A percentile compares a stretch with the other conserved stretches of the same genome.
phyloP scores from a whole-genome alignment of 1,140 invertebrate species.

The Scaptomyza montana region DNA sequence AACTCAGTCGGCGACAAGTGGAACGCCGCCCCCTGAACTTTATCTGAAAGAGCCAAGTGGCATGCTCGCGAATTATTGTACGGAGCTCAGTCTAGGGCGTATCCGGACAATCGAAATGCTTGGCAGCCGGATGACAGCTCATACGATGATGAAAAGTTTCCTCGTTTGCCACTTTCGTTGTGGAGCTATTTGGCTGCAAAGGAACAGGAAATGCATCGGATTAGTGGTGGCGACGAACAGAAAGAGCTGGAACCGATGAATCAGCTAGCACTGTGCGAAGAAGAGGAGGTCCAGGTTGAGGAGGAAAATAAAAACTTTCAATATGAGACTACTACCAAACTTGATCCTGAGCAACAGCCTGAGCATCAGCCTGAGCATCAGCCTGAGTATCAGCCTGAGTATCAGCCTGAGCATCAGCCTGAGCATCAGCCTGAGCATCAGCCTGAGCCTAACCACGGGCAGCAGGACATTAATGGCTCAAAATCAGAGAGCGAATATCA shows the following conservation, averaged over 20 bases:
- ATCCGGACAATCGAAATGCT: neutral
- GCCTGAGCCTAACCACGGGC: neutral
- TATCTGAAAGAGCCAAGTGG: constrained; percentile 45
- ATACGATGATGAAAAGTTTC: neutral
- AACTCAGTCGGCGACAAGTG: constrained; percentile 16
- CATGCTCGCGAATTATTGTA: constrained; percentile 36
- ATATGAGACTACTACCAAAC: neutral
- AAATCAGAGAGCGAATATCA: neutral
- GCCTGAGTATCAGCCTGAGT: neutral
- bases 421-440: no score
- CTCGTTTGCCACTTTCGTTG: neutral
- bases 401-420: no score
- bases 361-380: neutral
- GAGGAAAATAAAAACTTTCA: neutral
- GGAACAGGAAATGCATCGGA: neutral
- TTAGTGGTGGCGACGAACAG: constrained; percentile 19
- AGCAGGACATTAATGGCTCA: neutral
- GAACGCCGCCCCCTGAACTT: constrained; percentile 47
- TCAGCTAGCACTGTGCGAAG: neutral
- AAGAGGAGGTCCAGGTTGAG: neutral
- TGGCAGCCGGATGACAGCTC: neutral
- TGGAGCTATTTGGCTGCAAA: neutral
- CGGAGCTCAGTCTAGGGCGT: neutral
- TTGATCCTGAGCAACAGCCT: neutral
- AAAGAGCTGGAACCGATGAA: neutral